Conservation (phyloP, 2,888 invertebrate species). For the Microdon myrmicae region DNA sequence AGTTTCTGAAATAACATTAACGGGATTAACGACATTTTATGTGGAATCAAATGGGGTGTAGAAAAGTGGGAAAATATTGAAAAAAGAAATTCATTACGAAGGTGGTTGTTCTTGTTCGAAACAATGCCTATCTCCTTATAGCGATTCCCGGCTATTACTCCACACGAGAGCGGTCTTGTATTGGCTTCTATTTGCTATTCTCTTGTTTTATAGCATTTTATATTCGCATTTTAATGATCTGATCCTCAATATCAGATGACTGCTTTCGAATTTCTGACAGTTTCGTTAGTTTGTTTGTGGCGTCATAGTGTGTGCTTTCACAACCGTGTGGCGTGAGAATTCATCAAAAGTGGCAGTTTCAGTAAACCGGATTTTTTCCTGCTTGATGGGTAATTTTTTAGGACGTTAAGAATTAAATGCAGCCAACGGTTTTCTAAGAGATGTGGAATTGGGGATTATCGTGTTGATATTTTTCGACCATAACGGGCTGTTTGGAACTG, state of each 20-base stretch:
- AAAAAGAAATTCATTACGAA: no score
- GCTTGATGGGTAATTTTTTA: conserved; percentile 6
- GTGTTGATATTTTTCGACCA: not conserved
- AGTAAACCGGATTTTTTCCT: not conserved
- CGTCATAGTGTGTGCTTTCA: conserved; percentile 61
- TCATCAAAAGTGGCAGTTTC: conserved; percentile 30
- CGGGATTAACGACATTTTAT: no score
- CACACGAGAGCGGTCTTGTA: no score
- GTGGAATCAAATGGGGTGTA: no score
- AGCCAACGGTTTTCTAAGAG: not conserved
- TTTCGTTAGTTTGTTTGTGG: conserved; percentile 55
- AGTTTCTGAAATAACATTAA: no score
- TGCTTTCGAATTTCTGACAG: conserved; percentile 14
- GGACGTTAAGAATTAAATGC: not conserved
- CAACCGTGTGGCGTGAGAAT: conserved; percentile 54
- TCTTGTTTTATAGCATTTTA: no score
- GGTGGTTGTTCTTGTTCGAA: no score
- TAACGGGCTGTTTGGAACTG: not conserved
- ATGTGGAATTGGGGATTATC: not conserved
- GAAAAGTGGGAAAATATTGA: no score
- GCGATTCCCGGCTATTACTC: no score
- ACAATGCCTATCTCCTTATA: no score
- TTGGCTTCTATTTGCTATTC: no score
- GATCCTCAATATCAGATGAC: conserved; percentile 11
- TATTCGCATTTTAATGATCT: conserved; percentile 31